phyloP scores from a whole-genome alignment of 2,797 vertebrate species.

The Platalea minor region DNA sequence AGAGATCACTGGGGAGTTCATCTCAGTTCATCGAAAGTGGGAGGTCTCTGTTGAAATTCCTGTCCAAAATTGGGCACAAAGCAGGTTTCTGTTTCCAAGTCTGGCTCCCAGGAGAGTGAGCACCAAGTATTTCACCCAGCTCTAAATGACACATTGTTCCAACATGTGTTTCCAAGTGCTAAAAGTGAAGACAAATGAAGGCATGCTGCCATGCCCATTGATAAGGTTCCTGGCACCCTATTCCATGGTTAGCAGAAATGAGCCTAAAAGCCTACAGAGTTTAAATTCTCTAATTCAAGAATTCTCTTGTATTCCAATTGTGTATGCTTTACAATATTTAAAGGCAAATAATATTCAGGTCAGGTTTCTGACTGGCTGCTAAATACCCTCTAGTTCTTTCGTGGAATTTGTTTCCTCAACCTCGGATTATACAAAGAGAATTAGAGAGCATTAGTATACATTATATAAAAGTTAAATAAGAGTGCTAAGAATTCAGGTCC shows the following conservation, averaged over 20 bases:
- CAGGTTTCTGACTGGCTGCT: neutral
- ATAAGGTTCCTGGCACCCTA: neutral
- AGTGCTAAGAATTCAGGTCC: neutral
- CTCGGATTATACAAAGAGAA: neutral
- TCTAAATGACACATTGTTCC: conserved; percentile 14
- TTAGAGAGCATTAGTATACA: neutral
- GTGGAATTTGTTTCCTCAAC: conserved; percentile 6
- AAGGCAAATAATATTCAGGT: conserved; percentile 33
- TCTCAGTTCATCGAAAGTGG: neutral
- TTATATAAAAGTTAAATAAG: neutral
- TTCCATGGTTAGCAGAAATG: neutral
- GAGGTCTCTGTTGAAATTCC: neutral
- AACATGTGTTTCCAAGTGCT: conserved; percentile 3
- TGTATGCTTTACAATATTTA: neutral
- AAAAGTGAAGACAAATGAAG: neutral
- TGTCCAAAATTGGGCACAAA: neutral
- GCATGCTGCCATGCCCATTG: accelerated
- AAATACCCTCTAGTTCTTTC: neutral
- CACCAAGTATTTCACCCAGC: neutral
- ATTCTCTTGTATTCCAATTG: neutral
- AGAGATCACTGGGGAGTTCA: neutral
- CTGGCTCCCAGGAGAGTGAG: neutral
- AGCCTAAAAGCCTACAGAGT: neutral
- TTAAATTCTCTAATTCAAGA: neutral
- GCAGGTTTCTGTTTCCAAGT: neutral